Evolutionary conservation across 2,888 invertebrate species (phyloP), one percentile per base, ranked within the genome.

Genomic region (Icerya purchasi): DNA sequence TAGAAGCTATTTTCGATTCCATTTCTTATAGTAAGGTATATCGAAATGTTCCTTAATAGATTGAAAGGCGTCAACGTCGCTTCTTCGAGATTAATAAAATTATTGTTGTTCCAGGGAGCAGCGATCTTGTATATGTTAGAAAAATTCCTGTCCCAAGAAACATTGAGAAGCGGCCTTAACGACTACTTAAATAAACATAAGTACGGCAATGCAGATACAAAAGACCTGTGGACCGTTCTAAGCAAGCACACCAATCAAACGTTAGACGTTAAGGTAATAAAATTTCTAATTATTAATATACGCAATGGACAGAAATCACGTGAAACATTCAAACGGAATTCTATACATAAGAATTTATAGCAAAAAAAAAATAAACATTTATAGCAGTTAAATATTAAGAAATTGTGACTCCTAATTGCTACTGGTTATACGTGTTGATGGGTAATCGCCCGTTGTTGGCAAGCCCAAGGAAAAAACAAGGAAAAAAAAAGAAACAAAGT

Each of bases 171-270:
- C 64, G 84, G 84, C 49, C 71, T 82, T 60, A 78, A 76, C 64
- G 78, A 79, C 65, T 87, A 86, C 69, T 73, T 87, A 61, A 79
- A 76, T 63, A 76, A 75, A 53, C 82, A 82, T 68, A 78, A 80
- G 65, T 86, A 78, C 70, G 74, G 75, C 54, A 86, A 82, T 69
- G 84, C 86, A 10, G 84, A 84, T 63, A 82, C 83, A 3, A 75
- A 84, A 66, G 89, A 92, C 68, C 75, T 93, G 0, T 93, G 92
- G 92, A 74, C 77, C 55, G 78, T 80, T 50, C 76, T 86, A 64
- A 81, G 80, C 61, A 76, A 78, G 68, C 81, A 77, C 65, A 76
- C 77, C 1, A 80, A 79, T 67, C 74, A 78, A 62, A 74, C 77
- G 2, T 72, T 80, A 63, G 77, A 80, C 67, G 77, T 81, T 53